phyloP scores from a whole-genome alignment of 2,113 vertebrate species.

The human (Homo sapiens) region GRCh38 chr7:70777501-70778000 shows the following conservation, averaged over 20 bases:
- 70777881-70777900: neutral
- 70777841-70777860: neutral
- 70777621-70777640: neutral
- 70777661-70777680: neutral
- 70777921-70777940: neutral
- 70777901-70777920: neutral
- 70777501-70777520: too few relatives aligned
- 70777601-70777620: too few relatives aligned
- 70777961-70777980: too few relatives aligned
- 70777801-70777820: neutral
- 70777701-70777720: neutral
- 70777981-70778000: neutral
- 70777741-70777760: neutral
- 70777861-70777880: neutral
- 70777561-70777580: too few relatives aligned
- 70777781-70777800: neutral
- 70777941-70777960: neutral
- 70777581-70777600: too few relatives aligned
- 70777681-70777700: neutral
- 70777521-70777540: too few relatives aligned
- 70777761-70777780: neutral
- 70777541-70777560: too few relatives aligned
- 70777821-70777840: neutral
- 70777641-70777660: neutral
- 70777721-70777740: neutral